Base-by-base conservation (phyloP, 2,113 vertebrate genomes). In the Platycercus adscitus region DNA sequence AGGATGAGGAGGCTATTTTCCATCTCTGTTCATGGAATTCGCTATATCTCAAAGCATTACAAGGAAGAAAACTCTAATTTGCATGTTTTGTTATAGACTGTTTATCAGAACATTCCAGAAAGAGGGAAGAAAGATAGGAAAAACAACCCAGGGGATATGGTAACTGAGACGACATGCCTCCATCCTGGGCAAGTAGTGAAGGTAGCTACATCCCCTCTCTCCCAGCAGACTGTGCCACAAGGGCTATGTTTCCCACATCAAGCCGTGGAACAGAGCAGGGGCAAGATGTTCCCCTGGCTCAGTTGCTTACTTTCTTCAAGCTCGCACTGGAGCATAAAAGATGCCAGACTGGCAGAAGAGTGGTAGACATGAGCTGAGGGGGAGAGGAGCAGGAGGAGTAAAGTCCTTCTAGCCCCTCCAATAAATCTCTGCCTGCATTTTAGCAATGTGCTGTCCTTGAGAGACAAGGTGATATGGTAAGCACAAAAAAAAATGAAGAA, bases 401-500 rank as follows among this genome's bases (percentile, higher is more conserved):
- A 91, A 94, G 77, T 84, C 77, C 69, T 87, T 94, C 84, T 52
- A 92, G 91, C 81, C 77, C 83, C 69, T 93, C 69, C 91, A 92
- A 95, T 97, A 97, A 97, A 97, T 97, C 92, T 95, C 92, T 96
- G 92, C 88, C 83, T 84, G 77, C 50, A 16, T 75, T 92, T 95
- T 84, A 92, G 92, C 66, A 65, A 58, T 4, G 25, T 58, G 56
- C 55, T 85, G 95, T 95, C 96, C 95, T 95, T 97, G 96, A 88
- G 65, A 95, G 86, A 94, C 95, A 96, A 96, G 93, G 93, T 95
- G 92, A 96, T 94, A 93, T 65, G 82, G 88, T 93, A 96, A 94
- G 56, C 88, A 70, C 28, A 56, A 66, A 63, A 80, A 80, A 65
- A 46, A 46, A 93, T 10, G 49, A 78, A 60, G 55, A 88, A 75